Percentiles rank a stretch among this genome's conserved stretches.
Conservation (phyloP, 2,113 vertebrate species). For the Actenoides lindsayi region DNA sequence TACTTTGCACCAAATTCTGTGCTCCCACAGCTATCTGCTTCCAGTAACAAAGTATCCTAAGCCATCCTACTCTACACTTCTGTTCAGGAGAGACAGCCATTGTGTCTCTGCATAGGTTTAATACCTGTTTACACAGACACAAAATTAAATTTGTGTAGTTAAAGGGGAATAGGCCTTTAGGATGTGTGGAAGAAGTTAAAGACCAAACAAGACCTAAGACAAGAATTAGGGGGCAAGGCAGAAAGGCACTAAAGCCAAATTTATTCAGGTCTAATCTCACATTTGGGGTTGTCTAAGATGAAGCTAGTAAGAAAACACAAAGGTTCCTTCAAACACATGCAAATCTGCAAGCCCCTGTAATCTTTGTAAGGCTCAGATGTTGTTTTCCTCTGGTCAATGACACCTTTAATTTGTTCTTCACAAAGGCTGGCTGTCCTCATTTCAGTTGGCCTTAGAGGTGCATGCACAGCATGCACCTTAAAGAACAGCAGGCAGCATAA, state of each 20-base stretch:
- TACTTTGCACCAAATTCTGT: not conserved
- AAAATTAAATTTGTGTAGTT: not conserved
- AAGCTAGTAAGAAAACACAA: not conserved
- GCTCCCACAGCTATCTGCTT: not conserved
- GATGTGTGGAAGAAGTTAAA: not conserved
- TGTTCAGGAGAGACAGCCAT: not conserved
- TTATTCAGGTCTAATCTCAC: not conserved
- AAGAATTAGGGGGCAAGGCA: not conserved
- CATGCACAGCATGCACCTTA: not conserved
- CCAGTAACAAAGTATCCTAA: not conserved
- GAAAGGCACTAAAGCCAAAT: not conserved
- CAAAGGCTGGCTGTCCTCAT: not conserved
- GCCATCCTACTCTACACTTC: not conserved
- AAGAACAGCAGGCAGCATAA: not conserved
- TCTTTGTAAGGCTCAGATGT: not conserved
- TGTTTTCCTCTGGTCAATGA: not conserved
- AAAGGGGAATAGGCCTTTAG: not conserved
- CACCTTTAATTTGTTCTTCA: not conserved
- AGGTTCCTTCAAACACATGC: not conserved
- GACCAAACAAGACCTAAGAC: not conserved
- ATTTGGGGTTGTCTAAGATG: not conserved
- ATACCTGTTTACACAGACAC: not conserved
- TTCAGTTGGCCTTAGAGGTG: not conserved
- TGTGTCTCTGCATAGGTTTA: not conserved
- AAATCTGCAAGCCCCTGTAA: not conserved